Base-by-base conservation (phyloP, 2,113 vertebrate species). In the Reinhardtius hippoglossoides region DNA sequence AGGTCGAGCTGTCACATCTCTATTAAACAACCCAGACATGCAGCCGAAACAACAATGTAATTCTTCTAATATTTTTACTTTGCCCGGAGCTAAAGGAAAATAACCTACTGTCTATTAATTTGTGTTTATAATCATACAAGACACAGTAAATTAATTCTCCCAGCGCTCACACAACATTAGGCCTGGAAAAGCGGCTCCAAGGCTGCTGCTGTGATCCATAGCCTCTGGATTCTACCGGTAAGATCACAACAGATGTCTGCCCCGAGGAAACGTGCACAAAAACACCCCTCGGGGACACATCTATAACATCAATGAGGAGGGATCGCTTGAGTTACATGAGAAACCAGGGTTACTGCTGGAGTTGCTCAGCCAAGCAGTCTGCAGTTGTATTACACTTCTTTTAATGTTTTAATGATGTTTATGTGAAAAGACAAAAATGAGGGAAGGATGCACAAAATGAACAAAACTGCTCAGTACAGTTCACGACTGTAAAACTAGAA, bases 121-220 rank as follows among this genome's bases (percentile, higher is more conserved):
- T 61, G 85, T 88, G 87, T 84, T 92, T 81, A 89, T 88, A 89
- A 92, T 83, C 74, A 86, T 74, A 79, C 40, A 66, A 81, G 85
- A 84, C 82, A 81, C 61, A 80, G 78, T 37, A 82, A 92, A 92
- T 93, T 89, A 86, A 92, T 92, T 89, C 81, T 50, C 57, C 67
- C 60, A 44, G 83, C 40, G 67, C 82, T 89, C 76, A 82, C 78
- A 88, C 60, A 83, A 76, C 79, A 89, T 88, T 85, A 80, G 67
- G 67, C 72, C 78, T 75, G 81, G 88, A 37, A 84, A 81, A 55
- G 78, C 83, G 70, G 68, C 90, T 85, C 76, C 84, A 85, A 91
- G 84, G 89, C 86, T 77, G 71, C 78, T 68, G 81, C 78, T 66
- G 80, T 92, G 89, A 91, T 92, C 76, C 88, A 90, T 78, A 42